Conservation (phyloP, 2,888 invertebrate genomes). For the Siphlonurus alternatus region DNA sequence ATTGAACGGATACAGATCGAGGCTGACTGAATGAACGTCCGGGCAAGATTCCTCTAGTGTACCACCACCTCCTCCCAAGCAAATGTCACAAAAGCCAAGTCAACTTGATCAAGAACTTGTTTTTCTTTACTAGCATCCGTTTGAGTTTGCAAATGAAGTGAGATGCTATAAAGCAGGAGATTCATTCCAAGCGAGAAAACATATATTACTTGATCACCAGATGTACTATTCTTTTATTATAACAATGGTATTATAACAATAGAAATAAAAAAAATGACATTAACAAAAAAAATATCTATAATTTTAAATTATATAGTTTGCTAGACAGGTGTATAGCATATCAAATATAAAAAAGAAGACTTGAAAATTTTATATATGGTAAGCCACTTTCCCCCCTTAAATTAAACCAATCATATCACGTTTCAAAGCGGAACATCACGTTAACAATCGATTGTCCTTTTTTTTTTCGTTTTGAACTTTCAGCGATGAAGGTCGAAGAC, state of each 20-base stretch:
- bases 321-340: background rate
- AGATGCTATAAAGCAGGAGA: background rate
- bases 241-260: background rate
- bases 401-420: background rate
- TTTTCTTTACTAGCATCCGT: background rate
- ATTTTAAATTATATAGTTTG: background rate
- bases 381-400: background rate
- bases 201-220: no score
- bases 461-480: background rate
- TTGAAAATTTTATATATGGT: no score
- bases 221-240: background rate
- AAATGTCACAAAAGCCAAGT: no score
- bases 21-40: background rate
- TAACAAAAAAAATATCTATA: background rate
- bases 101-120: no score
- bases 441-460: background rate
- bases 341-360: no score
- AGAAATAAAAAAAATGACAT: background rate
- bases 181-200: conserved; percentile 1
- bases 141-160: background rate
- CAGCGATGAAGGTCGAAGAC: no score
- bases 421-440: conserved; percentile 1
- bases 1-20: background rate
- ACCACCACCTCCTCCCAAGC: no score
- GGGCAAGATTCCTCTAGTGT: background rate